Evolutionary conservation across 64 coral and sea anemone species (phyloP).

Genomic region (Astreopora myriophthalma): DNA sequence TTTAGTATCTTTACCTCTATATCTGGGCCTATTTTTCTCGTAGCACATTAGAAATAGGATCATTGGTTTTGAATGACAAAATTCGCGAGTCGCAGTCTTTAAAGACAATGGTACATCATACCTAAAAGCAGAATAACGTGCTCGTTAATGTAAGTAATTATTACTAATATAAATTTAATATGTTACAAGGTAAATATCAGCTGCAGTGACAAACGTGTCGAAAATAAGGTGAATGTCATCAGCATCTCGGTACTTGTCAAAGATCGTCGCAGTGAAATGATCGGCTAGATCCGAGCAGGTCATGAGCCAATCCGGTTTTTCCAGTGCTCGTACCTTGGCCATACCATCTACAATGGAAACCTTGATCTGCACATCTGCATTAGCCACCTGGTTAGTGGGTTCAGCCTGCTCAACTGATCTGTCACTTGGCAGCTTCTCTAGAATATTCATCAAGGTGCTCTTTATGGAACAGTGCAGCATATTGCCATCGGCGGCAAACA

Average conservation of each 20-base stretch:
- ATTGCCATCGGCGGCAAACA: conserved; percentile 69
- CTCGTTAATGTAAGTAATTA: conserved; percentile 45
- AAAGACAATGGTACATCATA: conserved; percentile 47
- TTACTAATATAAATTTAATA: conserved; percentile 21
- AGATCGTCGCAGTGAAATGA: conserved; percentile 53
- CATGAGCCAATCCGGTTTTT: conserved; percentile 70
- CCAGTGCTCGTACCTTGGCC: conserved; percentile 60
- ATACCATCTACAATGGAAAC: conserved; percentile 59
- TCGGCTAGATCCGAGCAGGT: conserved; percentile 56
- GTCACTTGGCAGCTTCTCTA: conserved; percentile 41
- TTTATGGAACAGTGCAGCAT: conserved; percentile 66
- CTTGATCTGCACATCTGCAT: conserved; percentile 11
- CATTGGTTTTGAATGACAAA: background rate
- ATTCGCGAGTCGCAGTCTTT: conserved; percentile 26
- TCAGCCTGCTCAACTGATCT: conserved; percentile 15
- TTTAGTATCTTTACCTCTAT: conserved; percentile 12
- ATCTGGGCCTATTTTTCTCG: background rate
- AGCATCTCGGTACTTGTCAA: conserved; percentile 44
- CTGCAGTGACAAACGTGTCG: conserved; percentile 48
- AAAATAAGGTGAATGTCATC: conserved; percentile 64
- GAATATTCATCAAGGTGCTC: conserved; percentile 61
- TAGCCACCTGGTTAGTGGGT: background rate
- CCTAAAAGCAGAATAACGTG: conserved; percentile 46
- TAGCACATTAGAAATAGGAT: background rate
- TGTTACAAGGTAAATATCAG: conserved; percentile 27